phyloP scores from a whole-genome alignment of 37 sponge, comb jelly and placozoan species.

The Tethya wilhelma region DNA sequence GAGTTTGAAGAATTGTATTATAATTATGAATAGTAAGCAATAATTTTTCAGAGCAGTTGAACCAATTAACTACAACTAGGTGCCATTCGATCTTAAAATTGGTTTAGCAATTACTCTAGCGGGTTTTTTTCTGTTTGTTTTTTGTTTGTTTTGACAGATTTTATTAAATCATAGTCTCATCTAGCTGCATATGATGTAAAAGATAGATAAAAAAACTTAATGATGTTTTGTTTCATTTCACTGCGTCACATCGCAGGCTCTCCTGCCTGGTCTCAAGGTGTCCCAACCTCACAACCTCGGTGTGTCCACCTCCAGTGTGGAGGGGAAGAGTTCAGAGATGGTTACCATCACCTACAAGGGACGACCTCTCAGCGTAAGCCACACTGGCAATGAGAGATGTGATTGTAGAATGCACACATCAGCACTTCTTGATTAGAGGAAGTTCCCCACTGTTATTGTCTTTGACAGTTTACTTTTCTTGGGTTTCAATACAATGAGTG shows the following conservation, averaged over 20 bases:
- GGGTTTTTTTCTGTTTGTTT: neutral
- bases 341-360: neutral
- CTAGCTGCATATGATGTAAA: no score
- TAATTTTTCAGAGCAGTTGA: neutral
- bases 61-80: neutral
- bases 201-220: neutral
- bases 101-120: neutral
- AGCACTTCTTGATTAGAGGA: no score
- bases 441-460: no score
- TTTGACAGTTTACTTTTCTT: no score
- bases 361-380: constrained; percentile 5
- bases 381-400: neutral
- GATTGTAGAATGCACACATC: no score
- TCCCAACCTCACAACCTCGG: neutral
- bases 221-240: no score
- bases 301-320: constrained; percentile 10
- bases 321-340: constrained; percentile 5
- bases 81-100: neutral
- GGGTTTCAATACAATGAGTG: no score
- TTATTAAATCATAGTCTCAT: no score
- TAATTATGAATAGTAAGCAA: no score
- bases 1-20: neutral
- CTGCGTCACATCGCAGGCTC: neutral
- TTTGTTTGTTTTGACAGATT: neutral
- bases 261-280: neutral